Evolutionary conservation across 2,888 invertebrate species (phyloP).

Genomic region (Troides helena): DNA sequence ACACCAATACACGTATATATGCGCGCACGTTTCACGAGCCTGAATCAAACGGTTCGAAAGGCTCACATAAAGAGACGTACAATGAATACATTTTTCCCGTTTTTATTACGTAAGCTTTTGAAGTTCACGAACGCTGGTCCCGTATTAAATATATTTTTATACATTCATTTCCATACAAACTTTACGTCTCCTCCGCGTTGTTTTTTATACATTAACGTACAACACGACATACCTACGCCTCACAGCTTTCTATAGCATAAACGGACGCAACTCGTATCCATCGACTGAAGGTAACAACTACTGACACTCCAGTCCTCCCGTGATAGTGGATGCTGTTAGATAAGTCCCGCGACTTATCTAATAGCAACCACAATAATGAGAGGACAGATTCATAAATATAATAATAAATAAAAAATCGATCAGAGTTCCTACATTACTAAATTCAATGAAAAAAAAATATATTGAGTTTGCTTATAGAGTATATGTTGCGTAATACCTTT

Average conservation of each 20-base stretch:
- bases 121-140: conserved; percentile 7
- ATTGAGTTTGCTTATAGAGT: no score
- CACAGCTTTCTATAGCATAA: neutral
- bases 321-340: no score
- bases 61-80: conserved; percentile 6
- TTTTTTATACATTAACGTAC: neutral
- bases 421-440: no score
- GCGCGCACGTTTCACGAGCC: conserved; percentile 1
- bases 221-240: neutral
- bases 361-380: no score
- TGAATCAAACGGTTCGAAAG: conserved; percentile 17
- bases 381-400: no score
- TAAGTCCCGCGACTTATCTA: no score
- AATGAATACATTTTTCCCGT: conserved; percentile 16
- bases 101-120: conserved; percentile 21
- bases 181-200: neutral
- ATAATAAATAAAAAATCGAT: no score
- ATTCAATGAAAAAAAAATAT: no score
- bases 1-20: neutral
- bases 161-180: neutral
- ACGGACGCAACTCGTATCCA: neutral
- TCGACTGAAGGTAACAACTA: neutral
- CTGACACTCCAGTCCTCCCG: no score
- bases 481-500: no score
- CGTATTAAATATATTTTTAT: conserved; percentile 2